Evolutionary conservation across 1,140 invertebrate genomes (phyloP).

Genomic region (Drosophila sturtevanti): DNA sequence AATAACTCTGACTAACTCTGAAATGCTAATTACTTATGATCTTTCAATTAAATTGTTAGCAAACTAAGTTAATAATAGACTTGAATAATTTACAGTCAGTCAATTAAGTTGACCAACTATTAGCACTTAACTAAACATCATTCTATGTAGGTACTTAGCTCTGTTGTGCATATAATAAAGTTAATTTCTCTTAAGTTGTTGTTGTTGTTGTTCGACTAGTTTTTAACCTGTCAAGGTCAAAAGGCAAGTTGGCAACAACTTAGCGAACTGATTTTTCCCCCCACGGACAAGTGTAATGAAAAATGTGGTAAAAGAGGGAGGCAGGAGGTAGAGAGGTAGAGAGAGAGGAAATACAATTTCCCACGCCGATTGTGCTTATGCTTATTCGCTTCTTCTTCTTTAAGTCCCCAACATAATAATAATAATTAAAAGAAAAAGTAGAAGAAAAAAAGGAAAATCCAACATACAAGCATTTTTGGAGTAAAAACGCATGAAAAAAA

Average conservation of each 20-base stretch:
- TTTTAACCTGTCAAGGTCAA: slow-evolving; percentile 17
- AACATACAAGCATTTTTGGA: slow-evolving; percentile 4
- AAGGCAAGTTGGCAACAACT: neutral
- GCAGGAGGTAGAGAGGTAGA: neutral
- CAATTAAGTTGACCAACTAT: slow-evolving; percentile 5
- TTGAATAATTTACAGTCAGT: slow-evolving; percentile 8
- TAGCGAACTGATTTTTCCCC: neutral
- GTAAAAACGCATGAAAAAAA: slow-evolving; percentile 33
- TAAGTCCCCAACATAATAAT: neutral
- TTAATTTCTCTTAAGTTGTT: neutral
- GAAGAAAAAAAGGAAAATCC: slow-evolving; percentile 22
- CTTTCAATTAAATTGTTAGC: neutral
- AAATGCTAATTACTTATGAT: neutral
- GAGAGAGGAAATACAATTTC: neutral
- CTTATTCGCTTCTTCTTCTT: neutral
- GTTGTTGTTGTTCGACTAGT: slow-evolving; percentile 1
- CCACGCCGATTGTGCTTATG: slow-evolving; percentile 1
- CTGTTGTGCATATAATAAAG: no score
- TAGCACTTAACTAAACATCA: neutral
- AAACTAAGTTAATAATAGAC: neutral
- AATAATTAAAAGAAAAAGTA: slow-evolving; percentile 45
- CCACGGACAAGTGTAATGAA: neutral
- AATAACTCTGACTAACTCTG: neutral
- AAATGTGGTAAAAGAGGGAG: neutral
- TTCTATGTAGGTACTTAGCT: neutral